Percentiles rank a stretch among this genome's conserved stretches.
Evolutionary conservation across 2,888 invertebrate species (phyloP).

Genomic region (Listrodromus nycthemerus): DNA sequence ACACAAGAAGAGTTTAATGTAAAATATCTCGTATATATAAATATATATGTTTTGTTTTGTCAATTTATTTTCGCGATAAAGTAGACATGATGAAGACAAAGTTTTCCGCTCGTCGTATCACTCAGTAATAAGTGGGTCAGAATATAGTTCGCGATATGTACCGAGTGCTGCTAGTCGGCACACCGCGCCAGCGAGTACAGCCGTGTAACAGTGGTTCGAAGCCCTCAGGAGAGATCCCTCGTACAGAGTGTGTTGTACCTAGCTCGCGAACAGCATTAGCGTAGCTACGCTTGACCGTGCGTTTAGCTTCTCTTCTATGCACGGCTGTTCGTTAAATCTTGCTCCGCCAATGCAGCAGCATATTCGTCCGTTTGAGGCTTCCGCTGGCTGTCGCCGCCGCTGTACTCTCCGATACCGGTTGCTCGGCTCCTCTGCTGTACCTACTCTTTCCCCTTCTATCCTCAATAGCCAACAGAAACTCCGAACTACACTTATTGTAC

Average conservation of each 20-base stretch:
- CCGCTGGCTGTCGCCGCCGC: slow-evolving; percentile 58
- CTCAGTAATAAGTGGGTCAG: slow-evolving; percentile 39
- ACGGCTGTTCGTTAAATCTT: background rate
- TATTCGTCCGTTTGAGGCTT: slow-evolving; percentile 66
- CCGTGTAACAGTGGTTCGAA: slow-evolving; percentile 56
- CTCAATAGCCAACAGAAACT: slow-evolving; percentile 48
- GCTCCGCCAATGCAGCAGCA: slow-evolving; percentile 64
- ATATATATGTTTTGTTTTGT: background rate
- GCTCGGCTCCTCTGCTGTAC: slow-evolving; percentile 27
- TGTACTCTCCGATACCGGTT: slow-evolving; percentile 27
- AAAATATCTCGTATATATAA: too few species aligned
- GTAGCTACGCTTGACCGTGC: slow-evolving; percentile 30
- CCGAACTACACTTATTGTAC: slow-evolving; percentile 18
- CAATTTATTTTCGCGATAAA: background rate
- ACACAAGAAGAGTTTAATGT: background rate
- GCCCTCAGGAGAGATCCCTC: slow-evolving; percentile 69
- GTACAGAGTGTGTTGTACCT: slow-evolving; percentile 27
- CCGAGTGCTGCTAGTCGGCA: slow-evolving; percentile 51
- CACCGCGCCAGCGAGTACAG: slow-evolving; percentile 49
- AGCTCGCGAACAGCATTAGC: slow-evolving; percentile 43
- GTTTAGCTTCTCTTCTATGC: slow-evolving; percentile 12
- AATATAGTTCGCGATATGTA: slow-evolving; percentile 45
- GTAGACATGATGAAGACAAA: slow-evolving; percentile 3
- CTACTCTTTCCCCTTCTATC: slow-evolving; percentile 42
- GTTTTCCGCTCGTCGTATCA: slow-evolving; percentile 13